Base-by-base conservation (phyloP, 2,113 vertebrate species). In the Ancistrus triradiatus region DNA sequence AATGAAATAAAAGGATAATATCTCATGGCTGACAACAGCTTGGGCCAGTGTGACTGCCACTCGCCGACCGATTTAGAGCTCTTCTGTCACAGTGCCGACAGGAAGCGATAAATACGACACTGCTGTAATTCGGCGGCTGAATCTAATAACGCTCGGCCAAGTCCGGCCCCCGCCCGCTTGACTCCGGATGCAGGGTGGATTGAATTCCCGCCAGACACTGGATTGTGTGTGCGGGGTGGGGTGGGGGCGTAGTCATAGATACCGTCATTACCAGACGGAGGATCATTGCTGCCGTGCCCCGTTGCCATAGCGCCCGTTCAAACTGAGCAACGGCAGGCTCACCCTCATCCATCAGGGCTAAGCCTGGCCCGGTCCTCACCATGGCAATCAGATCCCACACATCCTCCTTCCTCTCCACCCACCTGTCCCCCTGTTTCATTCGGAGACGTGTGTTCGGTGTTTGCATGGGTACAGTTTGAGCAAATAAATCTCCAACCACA, bases 271-370 rank as follows among this genome's bases (percentile, higher is more conserved):
- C 47, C 25, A 43, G 66, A 57, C 6, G 1, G 31, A 50, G 61
- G 72, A 74, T 61, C 67, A 66, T 66, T 8, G 44, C 58, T n/a
- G 77, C 77, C 74, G 78, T 82, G 80, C 79, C 75, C 80, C 81
- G 85, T 88, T 88, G 80, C 85, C 80, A 88, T 88, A 80, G 87
- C 27, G 69, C 70, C 80, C 11, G 35, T 55, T 64, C 33, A 65
- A 58, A 63, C 57, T 33, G 52, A 61, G 63, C 63, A n/a, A 22
- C 37, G 14, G 25, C 19, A 22, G 17, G 19, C 22, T 33, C 65
- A 63, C 33, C 28, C 44, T 66, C 44, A 58, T 66, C 53, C 17
- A 22, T 48, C 63, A 40, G 43, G 21, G 53, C 52, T 65, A 46
- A 59, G 13, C 48, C 31, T 71, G 66, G 68, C 64, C 85, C 74